Evolutionary conservation across 2,888 invertebrate genomes (phyloP).

Genomic region (Trachelus tabidus): DNA sequence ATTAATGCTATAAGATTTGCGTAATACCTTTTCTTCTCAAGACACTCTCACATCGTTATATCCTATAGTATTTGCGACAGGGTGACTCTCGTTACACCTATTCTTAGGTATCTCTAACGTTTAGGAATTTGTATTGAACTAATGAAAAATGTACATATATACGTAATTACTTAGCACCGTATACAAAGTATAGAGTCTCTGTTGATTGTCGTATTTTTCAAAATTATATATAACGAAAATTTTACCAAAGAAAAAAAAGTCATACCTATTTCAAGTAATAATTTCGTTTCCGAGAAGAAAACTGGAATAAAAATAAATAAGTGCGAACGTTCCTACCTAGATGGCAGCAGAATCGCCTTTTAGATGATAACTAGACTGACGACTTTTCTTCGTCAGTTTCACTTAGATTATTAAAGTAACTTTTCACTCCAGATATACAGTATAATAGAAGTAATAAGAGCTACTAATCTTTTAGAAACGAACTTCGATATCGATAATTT

Average conservation of each 20-base stretch:
- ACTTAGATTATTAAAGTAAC: neutral
- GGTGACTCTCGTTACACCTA: neutral
- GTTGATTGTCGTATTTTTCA: neutral
- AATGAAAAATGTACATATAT: neutral
- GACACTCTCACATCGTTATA: neutral
- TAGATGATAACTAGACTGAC: neutral
- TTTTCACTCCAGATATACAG: neutral
- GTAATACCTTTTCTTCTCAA: neutral
- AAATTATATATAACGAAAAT: neutral
- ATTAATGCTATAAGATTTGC: neutral
- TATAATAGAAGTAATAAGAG: neutral
- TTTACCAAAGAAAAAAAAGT: neutral
- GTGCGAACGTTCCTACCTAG: neutral
- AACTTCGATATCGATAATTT: neutral
- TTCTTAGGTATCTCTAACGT: neutral
- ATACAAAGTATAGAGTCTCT: neutral
- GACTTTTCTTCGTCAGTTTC: neutral
- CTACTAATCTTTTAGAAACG: neutral
- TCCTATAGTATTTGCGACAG: neutral
- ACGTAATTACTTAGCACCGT: neutral
- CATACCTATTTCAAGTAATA: neutral
- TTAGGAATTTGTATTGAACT: neutral
- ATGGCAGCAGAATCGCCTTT: neutral
- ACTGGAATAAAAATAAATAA: neutral
- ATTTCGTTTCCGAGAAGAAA: neutral